Evolutionary conservation across 2,888 invertebrate species (phyloP).

Genomic region (Ormyrus nitidulus): DNA sequence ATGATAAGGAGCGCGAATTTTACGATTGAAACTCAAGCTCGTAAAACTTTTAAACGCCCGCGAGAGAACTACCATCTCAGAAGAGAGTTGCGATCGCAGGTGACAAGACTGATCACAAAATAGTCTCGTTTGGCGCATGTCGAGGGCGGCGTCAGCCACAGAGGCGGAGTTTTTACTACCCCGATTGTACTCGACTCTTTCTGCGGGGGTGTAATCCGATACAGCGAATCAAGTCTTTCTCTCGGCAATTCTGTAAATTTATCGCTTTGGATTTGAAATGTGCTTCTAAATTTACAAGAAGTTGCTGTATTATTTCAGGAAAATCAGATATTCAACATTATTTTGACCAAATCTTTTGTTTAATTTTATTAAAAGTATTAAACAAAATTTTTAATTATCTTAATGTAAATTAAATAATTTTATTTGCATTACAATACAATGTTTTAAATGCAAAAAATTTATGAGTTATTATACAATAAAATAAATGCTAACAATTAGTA

Average conservation of each 20-base stretch:
- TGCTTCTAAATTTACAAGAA: background rate
- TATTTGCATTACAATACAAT: no score
- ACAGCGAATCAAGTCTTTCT: slow-evolving; percentile 21
- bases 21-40: background rate
- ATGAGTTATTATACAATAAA: no score
- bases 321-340: background rate
- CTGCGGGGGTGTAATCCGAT: slow-evolving; percentile 44
- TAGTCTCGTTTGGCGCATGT: slow-evolving; percentile 64
- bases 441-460: no score
- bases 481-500: background rate
- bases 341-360: no score
- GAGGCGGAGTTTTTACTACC: slow-evolving; percentile 67
- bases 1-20: background rate
- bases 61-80: slow-evolving; percentile 1
- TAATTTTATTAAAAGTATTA: no score
- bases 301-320: background rate
- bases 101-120: slow-evolving; percentile 57
- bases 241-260: background rate
- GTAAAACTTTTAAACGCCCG: slow-evolving; percentile 17
- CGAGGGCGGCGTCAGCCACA: slow-evolving; percentile 61
- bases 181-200: slow-evolving; percentile 41
- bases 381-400: no score
- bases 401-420: no score
- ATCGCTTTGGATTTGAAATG: background rate
- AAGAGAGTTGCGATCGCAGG: slow-evolving; percentile 58